A percentile compares a stretch with the other conserved stretches of the same genome.
Conservation (phyloP, 2,113 vertebrate genomes). For the Crotalus helleri region DNA sequence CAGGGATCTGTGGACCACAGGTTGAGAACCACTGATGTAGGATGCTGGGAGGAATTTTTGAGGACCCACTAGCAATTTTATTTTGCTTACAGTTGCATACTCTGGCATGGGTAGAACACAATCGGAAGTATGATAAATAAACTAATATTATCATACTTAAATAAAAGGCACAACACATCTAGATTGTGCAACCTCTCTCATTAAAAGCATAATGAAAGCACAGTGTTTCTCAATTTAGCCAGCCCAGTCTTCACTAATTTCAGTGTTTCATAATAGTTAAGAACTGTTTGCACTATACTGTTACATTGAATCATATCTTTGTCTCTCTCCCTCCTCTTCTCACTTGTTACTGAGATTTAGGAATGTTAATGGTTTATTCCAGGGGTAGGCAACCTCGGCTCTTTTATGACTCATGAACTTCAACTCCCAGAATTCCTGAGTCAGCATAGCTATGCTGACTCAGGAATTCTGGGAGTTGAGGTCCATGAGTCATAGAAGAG, state of each 20-base stretch:
- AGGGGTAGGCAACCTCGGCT: too few relatives aligned
- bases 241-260: neutral
- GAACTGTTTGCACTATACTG: neutral
- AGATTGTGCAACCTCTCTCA: neutral
- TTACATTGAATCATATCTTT: neutral
- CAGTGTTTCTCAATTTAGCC: neutral
- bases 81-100: neutral
- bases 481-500: too few relatives aligned
- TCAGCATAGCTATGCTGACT: too few relatives aligned
- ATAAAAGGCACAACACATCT: neutral
- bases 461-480: too few relatives aligned
- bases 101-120: neutral
- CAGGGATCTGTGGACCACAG: too few relatives aligned
- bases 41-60: neutral
- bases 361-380: neutral
- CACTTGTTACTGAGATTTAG: neutral
- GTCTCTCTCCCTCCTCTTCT: neutral
- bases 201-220: neutral
- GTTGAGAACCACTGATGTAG: too few relatives aligned
- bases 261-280: neutral
- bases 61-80: neutral
- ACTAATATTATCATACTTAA: neutral
- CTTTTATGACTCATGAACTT: too few relatives aligned
- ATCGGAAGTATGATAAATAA: neutral
- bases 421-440: too few relatives aligned